phyloP scores from a whole-genome alignment of 2,888 invertebrate species.

The Patella caerulea region DNA sequence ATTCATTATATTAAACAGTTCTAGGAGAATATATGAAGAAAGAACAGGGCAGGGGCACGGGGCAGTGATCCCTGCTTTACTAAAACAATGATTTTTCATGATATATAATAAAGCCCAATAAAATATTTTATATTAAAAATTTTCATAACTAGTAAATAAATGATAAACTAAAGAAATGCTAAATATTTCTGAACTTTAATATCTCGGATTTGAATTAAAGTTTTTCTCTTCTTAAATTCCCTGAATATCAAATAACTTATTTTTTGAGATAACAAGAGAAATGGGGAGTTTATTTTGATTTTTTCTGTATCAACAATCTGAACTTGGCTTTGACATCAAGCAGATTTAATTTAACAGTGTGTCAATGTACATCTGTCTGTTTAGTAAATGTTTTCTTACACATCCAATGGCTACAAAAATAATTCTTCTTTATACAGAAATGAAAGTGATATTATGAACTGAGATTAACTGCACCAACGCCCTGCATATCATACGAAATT shows the following conservation, averaged over 20 bases:
- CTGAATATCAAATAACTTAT: neutral
- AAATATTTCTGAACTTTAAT: no score
- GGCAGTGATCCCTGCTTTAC: no score
- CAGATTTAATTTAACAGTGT: neutral
- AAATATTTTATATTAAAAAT: no score
- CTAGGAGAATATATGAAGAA: no score
- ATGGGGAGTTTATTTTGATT: neutral
- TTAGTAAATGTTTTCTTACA: constrained; percentile 3
- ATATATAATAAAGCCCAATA: no score
- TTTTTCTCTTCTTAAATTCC: neutral
- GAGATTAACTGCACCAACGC: constrained; percentile 4
- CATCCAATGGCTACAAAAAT: constrained; percentile 6
- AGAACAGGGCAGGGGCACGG: no score
- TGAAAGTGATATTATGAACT: constrained; percentile 7
- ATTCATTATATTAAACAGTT: no score
- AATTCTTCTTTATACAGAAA: neutral
- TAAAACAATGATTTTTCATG: no score
- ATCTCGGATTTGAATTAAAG: no score
- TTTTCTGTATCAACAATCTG: neutral
- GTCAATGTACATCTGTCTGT: neutral
- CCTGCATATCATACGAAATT: neutral
- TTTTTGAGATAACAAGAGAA: constrained; percentile 1
- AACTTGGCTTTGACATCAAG: neutral
- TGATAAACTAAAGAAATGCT: no score
- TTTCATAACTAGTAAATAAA: no score